Evolutionary conservation across 2,888 invertebrate genomes (phyloP).

Genomic region (Himalopsyche anomala): DNA sequence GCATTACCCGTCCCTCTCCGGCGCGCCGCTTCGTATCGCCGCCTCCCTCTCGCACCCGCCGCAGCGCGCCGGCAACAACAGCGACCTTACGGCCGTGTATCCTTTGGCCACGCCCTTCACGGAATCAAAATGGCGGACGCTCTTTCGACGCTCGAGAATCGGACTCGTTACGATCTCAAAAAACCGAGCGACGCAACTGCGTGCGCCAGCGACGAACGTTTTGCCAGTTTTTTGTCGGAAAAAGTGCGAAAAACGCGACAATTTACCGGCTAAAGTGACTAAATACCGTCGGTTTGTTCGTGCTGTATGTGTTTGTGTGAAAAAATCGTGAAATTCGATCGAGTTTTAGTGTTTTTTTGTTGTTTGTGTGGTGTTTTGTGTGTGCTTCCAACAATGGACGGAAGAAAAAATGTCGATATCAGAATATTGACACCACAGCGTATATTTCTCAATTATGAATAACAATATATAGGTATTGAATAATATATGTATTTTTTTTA

Average conservation of each 20-base stretch:
- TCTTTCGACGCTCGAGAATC: conserved; percentile 47
- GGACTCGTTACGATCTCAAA: conserved; percentile 46
- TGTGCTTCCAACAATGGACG: not conserved
- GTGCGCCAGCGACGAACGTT: not conserved
- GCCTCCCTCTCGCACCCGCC: conserved; percentile 1
- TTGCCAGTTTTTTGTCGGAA: no score
- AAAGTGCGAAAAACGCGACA: not conserved
- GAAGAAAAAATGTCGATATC: no score
- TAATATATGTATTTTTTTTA: no score
- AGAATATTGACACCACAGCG: no score
- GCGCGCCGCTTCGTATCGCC: not conserved
- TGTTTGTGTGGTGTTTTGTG: not conserved
- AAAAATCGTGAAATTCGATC: not conserved
- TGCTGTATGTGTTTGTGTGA: not conserved
- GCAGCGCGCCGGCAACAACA: not conserved
- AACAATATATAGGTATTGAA: no score
- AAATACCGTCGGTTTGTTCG: not conserved
- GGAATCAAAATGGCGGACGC: conserved; percentile 58
- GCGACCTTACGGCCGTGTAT: conserved; percentile 34
- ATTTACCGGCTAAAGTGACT: not conserved
- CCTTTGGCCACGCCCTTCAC: conserved; percentile 47
- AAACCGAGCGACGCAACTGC: not conserved
- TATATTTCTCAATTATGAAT: no score
- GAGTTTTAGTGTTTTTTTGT: not conserved
- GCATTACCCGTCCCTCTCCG: not conserved